Evolutionary conservation across 2,888 invertebrate species (phyloP), one percentile per base, ranked within the genome.

Genomic region (Autographa gamma): DNA sequence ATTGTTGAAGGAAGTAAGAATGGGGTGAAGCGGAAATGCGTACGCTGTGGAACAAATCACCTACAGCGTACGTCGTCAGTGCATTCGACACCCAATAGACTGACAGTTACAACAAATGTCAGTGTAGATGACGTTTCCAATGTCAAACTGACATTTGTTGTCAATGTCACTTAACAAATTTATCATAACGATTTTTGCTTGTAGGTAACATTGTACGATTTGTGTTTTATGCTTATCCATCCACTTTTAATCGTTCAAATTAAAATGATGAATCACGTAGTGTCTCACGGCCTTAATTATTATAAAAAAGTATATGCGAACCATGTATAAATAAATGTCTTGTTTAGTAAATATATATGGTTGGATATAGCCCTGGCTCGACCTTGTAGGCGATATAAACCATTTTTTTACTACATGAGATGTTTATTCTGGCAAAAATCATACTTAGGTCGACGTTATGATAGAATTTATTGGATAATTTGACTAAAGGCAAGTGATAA

Each of bases 191-290:
- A 81, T 82, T 84, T 79, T 85, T 80, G 86, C 87, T 88, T 88
- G 83, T 89, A 88, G 86, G 80, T 88, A 85, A 85, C 73, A 81
- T 82, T 82, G 79, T 86, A 83, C 77, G 77, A 80, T 74, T 81
- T 74, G 82, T 81, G 84, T 83, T 85, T 87, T 86, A 85, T 88
- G 88, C 89, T 88, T 85, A 87, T 85, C 86, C 86, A 88, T 89
- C 88, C 88, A 79, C 77, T 85, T 81, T 82, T 81, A 77, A 79
- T 84, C 82, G 82, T 78, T 84, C 74, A 82, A 83, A 82, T 81
- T 73, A 74, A 48, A 71, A 81, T 78, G 73, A 68, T 80, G 77
- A 89, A 91, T 90, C 90, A 88, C 90, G 89, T 90, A 89, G 85
- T 67, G 72, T 81, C 70, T 81, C 83, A 85, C 81, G 84, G 85